These are phyloP conservation scores for Brenthis ino DNA, from an alignment of 2,888 invertebrate species.

Conservation along the genomic window DNA sequence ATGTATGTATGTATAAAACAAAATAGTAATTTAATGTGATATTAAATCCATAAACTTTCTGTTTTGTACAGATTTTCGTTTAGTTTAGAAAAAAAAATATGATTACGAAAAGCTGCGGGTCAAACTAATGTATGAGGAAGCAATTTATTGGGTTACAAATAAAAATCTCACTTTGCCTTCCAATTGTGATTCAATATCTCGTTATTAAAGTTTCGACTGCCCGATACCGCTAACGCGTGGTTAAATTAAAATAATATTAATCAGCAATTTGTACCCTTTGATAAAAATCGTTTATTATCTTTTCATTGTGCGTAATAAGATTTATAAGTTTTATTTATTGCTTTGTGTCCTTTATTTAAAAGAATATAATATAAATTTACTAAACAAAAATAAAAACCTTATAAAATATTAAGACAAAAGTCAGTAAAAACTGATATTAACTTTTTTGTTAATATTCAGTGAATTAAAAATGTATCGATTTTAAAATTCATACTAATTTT, in stretches of 20 bases:
- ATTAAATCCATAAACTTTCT: no score
- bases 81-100: background rate
- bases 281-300: constrained; percentile 15
- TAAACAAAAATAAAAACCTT: no score
- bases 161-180: constrained; percentile 54
- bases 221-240: constrained; percentile 41
- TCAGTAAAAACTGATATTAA: no score
- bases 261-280: constrained; percentile 20
- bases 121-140: constrained; percentile 38
- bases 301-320: background rate
- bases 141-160: constrained; percentile 60
- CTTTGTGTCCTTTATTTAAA: background rate
- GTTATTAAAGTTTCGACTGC: constrained; percentile 46
- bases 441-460: no score
- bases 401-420: no score
- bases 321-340: background rate
- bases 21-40: no score
- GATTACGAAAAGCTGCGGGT: background rate
- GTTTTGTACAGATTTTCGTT: no score
- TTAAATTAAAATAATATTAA: constrained; percentile 23
- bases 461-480: no score
- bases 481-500: no score
- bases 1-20: no score
- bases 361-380: no score
- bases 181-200: constrained; percentile 54